Evolutionary conservation across 1,140 invertebrate species (phyloP), one percentile per base, ranked within the genome.

Genomic region (Drosophila suzukii): DNA sequence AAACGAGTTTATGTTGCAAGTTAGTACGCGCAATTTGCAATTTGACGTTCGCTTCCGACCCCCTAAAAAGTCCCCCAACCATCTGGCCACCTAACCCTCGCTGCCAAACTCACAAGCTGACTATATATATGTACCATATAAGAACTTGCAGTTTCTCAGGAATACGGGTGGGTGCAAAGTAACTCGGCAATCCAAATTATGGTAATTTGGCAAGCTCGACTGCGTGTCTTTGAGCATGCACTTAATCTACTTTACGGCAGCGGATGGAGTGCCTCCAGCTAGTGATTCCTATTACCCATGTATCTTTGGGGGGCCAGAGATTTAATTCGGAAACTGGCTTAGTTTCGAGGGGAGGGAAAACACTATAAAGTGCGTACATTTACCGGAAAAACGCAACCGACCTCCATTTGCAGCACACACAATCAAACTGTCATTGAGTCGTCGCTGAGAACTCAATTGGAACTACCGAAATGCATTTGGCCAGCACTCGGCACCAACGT

Each of bases 1-100:
- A 78, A 78, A 72, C 75, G 75, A 78, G 75, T 78, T 78, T 78
- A 78, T 78, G 75, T 78, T 78, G 75, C 75, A 78, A 78, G 75
- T 78, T 78, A 78, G 65, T 71, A 78, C 75, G 75, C 75, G 65
- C 75, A 78, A 78, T 78, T 78, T 78, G 75, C 75, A 78, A 78
- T 78, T 78, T 78, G 66, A 78, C 59, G 75, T 65, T 71, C 75
- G 41, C 75, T 65, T 70, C 65, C 63, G 56, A 43, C 74, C 51
- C 20, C 56, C 39, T 20, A 53, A 53, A 13, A 43, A 49, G 39
- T 15, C 32, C 7, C 20, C 32, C 30, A 27, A 11, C 43, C 30
- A 11, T 3, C 34, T 12, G 10, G 8, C 8, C 32, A 34, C 6
- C n/a, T 20, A 27, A 11, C 11, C 27, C 34, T 41, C 47, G 46